Evolutionary conservation across 2,113 vertebrate species (phyloP).

Genomic region (Varanus komodoensis): DNA sequence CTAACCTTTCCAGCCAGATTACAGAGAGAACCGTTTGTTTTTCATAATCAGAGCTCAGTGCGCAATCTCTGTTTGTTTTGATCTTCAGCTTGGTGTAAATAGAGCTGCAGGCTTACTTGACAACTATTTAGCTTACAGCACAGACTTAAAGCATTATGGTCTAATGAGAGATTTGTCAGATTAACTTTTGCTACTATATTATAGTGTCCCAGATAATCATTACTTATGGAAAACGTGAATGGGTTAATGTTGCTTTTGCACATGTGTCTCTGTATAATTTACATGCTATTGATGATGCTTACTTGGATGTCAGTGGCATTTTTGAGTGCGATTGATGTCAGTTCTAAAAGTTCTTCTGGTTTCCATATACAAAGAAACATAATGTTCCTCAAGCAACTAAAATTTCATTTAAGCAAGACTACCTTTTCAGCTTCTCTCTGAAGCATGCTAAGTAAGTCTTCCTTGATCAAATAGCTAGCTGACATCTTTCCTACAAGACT

Average conservation of each 20-base stretch:
- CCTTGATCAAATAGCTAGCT: slow-evolving; percentile 45
- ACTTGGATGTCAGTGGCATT: slow-evolving; percentile 42
- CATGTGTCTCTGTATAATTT: slow-evolving; percentile 52
- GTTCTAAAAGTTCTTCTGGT: slow-evolving; percentile 19
- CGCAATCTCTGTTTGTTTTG: slow-evolving; percentile 64
- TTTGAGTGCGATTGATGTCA: slow-evolving; percentile 43
- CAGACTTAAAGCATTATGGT: slow-evolving; percentile 78
- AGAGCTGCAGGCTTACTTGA: slow-evolving; percentile 72
- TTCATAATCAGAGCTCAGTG: slow-evolving; percentile 68
- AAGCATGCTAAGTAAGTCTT: slow-evolving; percentile 42
- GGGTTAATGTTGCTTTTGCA: slow-evolving; percentile 65
- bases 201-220: slow-evolving; percentile 79
- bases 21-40: slow-evolving; percentile 66
- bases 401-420: slow-evolving; percentile 39
- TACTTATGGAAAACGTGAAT: slow-evolving; percentile 70
- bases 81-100: slow-evolving; percentile 69
- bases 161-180: slow-evolving; percentile 83
- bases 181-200: slow-evolving; percentile 78
- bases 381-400: slow-evolving; percentile 40
- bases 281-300: slow-evolving; percentile 56
- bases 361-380: not conserved
- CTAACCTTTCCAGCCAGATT: slow-evolving; percentile 67
- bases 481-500: slow-evolving; percentile 33
- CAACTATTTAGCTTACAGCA: slow-evolving; percentile 77
- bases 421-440: slow-evolving; percentile 29